Base-by-base conservation (phyloP, 2,888 invertebrate species). In the Linnaemya tessellans region DNA sequence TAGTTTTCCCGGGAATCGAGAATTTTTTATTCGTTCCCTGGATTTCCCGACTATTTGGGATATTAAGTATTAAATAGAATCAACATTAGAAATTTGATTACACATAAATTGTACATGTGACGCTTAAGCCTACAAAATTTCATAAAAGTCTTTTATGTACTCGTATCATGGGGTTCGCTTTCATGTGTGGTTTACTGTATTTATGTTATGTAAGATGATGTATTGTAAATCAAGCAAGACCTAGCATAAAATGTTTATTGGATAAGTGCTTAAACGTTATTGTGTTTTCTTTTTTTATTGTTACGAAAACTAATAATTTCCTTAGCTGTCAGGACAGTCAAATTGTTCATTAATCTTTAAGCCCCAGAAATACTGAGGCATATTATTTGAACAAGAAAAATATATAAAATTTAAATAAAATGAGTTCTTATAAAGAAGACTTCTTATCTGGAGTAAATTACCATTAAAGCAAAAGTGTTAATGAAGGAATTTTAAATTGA, bases 331-430 rank as follows among this genome's bases (percentile, higher is more conserved):
- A 67, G 51, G 56, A 43, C 43, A 67, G 22, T 56, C n/a, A 68
- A 49, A n/a, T 49, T 58, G 15, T 51, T 60, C 68, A 70, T 78
- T 51, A 68, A 70, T 70, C 68, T 68, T 51, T 38, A 30, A 70
- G 22, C 49, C 38, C 18, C 68, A 41, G 20, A 9, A 13, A 49
- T 15, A 15, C 9, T 11, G 20, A 73, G 35, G 1, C 25, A 13
- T 70, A 22, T 49, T 51, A 38, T 64, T 64, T 13, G 41, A 43
- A 54, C 11, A 51, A 35, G 46, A n/a, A 51, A 20, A 60, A 71
- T 13, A 7, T 38, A 7, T 20, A 15, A 46, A 49, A 46, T 60
- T 71, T 30, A 38, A 60, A 35, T 38, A 49, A 62, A 49, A 49
- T 18, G 18, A 30, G 7, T 30, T 15, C 30, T 8, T 41, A 38